Evolutionary conservation across 2,113 vertebrate genomes (phyloP).

Genomic region (Synodontis membranacea): DNA sequence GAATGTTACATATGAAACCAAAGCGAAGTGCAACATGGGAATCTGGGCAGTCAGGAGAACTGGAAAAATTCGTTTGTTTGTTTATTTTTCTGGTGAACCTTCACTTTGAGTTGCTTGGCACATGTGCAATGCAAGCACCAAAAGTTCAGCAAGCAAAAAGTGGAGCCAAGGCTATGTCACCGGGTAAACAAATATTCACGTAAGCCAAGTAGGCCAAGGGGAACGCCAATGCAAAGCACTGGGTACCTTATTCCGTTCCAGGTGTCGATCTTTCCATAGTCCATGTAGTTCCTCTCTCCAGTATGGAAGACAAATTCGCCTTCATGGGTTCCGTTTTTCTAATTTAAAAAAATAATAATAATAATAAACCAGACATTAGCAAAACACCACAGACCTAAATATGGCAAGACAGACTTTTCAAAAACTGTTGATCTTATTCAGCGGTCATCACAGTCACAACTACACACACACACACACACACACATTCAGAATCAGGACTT

Average conservation of each 20-base stretch:
- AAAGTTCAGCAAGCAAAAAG: slow-evolving; percentile 4
- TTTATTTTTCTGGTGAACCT: slow-evolving; percentile 18
- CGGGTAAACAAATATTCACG: not conserved
- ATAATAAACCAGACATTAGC: not conserved
- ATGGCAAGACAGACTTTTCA: not conserved
- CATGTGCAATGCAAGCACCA: slow-evolving; percentile 4
- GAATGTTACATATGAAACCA: not conserved
- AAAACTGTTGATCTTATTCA: not conserved
- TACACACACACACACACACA: slow-evolving; percentile 4
- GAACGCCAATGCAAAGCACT: slow-evolving; percentile 2
- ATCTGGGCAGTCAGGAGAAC: not conserved
- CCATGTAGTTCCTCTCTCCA: slow-evolving; percentile 83
- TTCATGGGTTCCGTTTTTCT: slow-evolving; percentile 95
- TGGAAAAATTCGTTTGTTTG: too few relatives aligned
- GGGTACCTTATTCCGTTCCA: slow-evolving; percentile 92
- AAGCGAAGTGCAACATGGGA: not conserved
- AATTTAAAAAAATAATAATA: slow-evolving; percentile 38
- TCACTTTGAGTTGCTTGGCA: not conserved
- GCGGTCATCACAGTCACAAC: not conserved
- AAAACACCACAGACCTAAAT: not conserved
- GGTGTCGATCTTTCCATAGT: slow-evolving; percentile 90
- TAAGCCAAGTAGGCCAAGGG: slow-evolving; percentile 10
- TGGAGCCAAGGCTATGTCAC: slow-evolving; percentile 16
- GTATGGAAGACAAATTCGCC: slow-evolving; percentile 92
- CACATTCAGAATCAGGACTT: not conserved